Evolutionary conservation across 2,797 vertebrate species (phyloP), one percentile per base, ranked within the genome.

Genomic region (Kryptopterus vitreolus): DNA sequence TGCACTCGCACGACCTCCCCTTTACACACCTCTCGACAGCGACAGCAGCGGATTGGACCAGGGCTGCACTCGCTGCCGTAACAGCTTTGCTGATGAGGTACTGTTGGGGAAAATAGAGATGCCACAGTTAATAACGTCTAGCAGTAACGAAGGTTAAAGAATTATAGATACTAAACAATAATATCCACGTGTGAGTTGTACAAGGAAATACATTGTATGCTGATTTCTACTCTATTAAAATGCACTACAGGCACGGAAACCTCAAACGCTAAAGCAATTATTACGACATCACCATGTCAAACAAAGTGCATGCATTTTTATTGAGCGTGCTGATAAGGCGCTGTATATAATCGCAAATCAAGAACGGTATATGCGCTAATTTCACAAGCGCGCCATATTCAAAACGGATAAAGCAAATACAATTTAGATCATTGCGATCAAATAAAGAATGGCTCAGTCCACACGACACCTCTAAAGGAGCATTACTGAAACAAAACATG

Each of bases 1-100:
- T 98, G 97, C 78, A 99, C 98, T 0, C 98, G 95, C 22, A 99
- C 97, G 85, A 99, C 98, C 89, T 99, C 98, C 15, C 98, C 98
- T 91, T 98, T 98, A 91, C 98, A 99, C 61, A 94, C 92, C 85
- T 97, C 97, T 83, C 96, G 94, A 0, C 98, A 99, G 72, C 96
- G 94, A 87, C 96, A 97, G 91, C 98, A 99, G 78, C 95, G 95
- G 91, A 99, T 99, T 76, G 94, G 89, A 18, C 87, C 94, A 73
- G 96, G 91, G 89, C 93, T 88, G 85, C 91, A 92, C 24, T 94
- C 92, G 0, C 91, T 79, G 58, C 73, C 93, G 71, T 93, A 92
- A 46, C 94, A 94, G 85, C 91, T 95, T 85, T 94, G 95, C 76
- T 95, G 95, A 89, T 94, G 82, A 48, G 84, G 81, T 74, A 82